A percentile compares a stretch with the other conserved stretches of the same genome.
phyloP scores from a whole-genome alignment of 2,113 vertebrate species.

The Halcyon senegalensis region DNA sequence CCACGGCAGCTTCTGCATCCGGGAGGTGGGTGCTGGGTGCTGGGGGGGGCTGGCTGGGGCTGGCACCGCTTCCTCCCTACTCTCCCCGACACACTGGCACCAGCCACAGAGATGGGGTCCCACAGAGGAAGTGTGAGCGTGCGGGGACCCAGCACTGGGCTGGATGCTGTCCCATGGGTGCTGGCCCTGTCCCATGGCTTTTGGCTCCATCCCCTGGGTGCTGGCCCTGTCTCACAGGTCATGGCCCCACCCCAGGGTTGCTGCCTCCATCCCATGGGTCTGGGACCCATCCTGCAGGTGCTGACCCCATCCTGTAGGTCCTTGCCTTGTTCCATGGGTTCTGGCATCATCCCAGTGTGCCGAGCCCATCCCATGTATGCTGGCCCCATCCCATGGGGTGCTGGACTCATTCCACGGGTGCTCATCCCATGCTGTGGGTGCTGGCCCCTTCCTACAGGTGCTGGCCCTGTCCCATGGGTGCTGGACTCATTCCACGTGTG shows the following conservation, averaged over 20 bases:
- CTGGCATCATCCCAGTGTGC: not conserved
- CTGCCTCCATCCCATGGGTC: not conserved
- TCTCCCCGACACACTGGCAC: not conserved
- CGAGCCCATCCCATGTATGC: too few species aligned
- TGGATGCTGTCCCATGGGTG: too few species aligned
- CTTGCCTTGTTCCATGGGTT: too few species aligned
- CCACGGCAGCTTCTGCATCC: not conserved
- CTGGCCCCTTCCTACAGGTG: fast-evolving
- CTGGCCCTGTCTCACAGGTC: too few species aligned
- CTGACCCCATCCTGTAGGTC: too few species aligned
- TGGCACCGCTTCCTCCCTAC: not conserved
- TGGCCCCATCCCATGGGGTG: fast-evolving
- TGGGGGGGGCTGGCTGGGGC: not conserved
- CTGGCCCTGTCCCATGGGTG: fast-evolving
- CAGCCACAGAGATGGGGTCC: not conserved
- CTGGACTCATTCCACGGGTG: fast-evolving
- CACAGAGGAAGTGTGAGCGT: not conserved
- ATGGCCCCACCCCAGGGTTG: too few species aligned
- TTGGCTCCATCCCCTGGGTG: not conserved
- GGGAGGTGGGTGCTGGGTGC: not conserved
- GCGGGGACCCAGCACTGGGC: not conserved
- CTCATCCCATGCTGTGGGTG: not conserved
- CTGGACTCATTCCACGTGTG: fast-evolving
- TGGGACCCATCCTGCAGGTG: too few species aligned
- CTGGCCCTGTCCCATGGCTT: not conserved